Percentiles rank a stretch among this genome's conserved stretches.
These are phyloP conservation scores for Malurus leucopterus DNA, from an alignment of 2,797 vertebrate species.

Conservation along the genomic window DNA sequence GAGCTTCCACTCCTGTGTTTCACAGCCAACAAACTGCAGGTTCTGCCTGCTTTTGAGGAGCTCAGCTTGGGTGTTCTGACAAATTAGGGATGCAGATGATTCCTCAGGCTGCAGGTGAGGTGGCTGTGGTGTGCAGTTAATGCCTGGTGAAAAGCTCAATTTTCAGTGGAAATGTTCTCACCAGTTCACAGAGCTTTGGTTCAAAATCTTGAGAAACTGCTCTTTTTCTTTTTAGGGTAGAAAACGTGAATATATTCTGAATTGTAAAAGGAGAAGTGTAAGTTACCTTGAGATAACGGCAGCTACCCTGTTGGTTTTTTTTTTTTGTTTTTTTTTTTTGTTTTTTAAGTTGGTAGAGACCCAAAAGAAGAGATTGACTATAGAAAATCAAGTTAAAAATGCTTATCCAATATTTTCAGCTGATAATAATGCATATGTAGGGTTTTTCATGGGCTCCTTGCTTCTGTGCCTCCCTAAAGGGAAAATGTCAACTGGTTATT, in stretches of 20 bases:
- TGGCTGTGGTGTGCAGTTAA: neutral
- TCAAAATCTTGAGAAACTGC: neutral
- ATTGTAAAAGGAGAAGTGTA: neutral
- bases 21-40: neutral
- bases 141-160: neutral
- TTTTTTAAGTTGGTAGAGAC: neutral
- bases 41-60: neutral
- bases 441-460: neutral
- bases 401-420: neutral
- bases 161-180: neutral
- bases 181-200: neutral
- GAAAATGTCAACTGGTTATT: neutral
- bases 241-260: neutral
- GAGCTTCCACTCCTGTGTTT: neutral
- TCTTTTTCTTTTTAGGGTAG: neutral
- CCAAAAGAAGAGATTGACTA: neutral
- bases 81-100: neutral
- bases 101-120: neutral
- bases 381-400: neutral
- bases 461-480: neutral
- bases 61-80: neutral
- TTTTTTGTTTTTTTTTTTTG: no score
- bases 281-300: neutral
- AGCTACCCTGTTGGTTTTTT: neutral
- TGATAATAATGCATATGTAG: neutral